Base-by-base conservation (phyloP, 92 coral and sea anemone species). In the Chrysogorgia sp. region DNA sequence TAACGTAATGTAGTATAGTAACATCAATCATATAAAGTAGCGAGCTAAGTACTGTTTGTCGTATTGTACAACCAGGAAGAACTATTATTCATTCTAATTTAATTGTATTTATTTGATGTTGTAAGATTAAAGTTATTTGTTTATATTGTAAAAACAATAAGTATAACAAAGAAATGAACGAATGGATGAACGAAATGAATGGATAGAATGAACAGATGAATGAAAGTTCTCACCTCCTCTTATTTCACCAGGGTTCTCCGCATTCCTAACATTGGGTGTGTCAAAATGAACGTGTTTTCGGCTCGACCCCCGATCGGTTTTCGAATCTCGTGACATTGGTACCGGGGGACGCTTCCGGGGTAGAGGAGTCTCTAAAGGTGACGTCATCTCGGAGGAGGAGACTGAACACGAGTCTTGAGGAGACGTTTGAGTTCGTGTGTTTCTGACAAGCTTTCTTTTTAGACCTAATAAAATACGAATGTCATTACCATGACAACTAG, bases 271-370 rank as follows among this genome's bases (percentile, higher is more conserved):
- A 47, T 47, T n/a, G 2, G 79, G 65, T 24, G 79, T 33, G 34
- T 72, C 79, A 56, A 72, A 72, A 53, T 56, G 79, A 9, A 72
- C 79, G 35, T 72, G 79, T 72, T 72, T 72, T 10, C 63, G 31
- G 3, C 34, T 23, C 79, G 25, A 25, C 33, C 30, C 79, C 65
- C 79, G 65, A 10, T 72, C 79, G 50, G 47, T 25, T n/a, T 53
- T 55, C 65, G 47, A 53, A 47, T 83, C 79, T 37, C 88, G 88
- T 37, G 92, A 78, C 80, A 85, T 87, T 28, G 98, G 98, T 43
- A 90, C 84, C 3, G 98, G 98, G 3, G 90, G 97, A 14, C 89
- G 83, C 83, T 88, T 96, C n/a, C 98, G 84, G 17, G 98, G 98
- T 15, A 91, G 92, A 30, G 98, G 98, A 32, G 98, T 96, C 92